A percentile compares a stretch with the other conserved stretches of the same genome.
Conservation (phyloP, 2,113 vertebrate species). For the Drymodes brunneopygia region DNA sequence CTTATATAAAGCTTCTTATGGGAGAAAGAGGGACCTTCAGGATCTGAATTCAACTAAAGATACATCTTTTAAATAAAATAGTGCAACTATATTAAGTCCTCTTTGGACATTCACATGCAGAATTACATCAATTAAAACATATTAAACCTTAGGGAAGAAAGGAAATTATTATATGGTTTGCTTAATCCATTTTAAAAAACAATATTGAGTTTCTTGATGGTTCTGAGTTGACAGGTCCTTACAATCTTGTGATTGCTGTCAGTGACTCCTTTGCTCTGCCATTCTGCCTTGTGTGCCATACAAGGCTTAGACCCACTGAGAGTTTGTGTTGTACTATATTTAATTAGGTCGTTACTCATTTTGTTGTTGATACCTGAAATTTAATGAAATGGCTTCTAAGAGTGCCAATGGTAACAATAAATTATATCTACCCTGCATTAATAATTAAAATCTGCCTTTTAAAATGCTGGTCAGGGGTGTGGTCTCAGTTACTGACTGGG, state of each 20-base stretch:
- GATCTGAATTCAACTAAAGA: not conserved
- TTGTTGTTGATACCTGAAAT: conserved; percentile 32
- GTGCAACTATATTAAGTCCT: not conserved
- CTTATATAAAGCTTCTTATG: not conserved
- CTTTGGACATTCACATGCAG: not conserved
- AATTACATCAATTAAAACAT: not conserved
- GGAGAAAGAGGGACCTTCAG: not conserved
- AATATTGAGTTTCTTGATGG: not conserved
- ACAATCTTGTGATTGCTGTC: not conserved
- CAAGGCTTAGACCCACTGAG: not conserved
- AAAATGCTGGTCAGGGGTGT: not conserved
- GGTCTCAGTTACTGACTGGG: not conserved
- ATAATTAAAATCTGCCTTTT: conserved; percentile 22
- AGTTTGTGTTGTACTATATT: conserved; percentile 8
- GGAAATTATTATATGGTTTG: not conserved
- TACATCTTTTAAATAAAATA: not conserved
- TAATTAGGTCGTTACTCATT: conserved; percentile 30
- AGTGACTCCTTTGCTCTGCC: not conserved
- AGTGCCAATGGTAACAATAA: not conserved
- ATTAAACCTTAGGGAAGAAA: not conserved
- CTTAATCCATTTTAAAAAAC: not conserved
- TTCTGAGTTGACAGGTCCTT: not conserved
- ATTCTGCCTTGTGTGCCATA: not conserved
- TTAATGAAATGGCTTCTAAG: conserved; percentile 31
- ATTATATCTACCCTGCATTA: not conserved